A percentile compares a stretch with the other conserved stretches of the same genome.
Conservation (phyloP, 2,113 vertebrate genomes). For the Corythaeola cristata region DNA sequence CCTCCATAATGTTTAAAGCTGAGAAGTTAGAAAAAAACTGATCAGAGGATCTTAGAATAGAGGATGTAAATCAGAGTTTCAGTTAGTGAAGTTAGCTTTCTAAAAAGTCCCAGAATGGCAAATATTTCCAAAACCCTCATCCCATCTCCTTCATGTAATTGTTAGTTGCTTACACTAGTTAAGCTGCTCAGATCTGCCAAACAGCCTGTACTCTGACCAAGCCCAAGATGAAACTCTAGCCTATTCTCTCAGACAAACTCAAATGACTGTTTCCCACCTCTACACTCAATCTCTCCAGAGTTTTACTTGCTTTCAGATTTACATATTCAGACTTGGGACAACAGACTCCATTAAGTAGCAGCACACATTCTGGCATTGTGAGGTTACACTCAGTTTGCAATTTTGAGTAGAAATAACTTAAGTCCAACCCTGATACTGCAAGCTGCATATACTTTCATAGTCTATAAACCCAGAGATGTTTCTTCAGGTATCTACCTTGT, state of each 20-base stretch:
- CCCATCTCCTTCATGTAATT: neutral
- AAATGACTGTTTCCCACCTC: neutral
- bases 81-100: neutral
- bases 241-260: neutral
- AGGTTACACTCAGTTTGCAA: neutral
- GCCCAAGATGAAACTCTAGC: neutral
- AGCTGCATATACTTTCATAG: neutral
- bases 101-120: neutral
- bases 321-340: neutral
- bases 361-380: neutral
- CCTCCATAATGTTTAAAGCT: neutral
- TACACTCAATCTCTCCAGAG: neutral
- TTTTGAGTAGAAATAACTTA: neutral
- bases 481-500: neutral
- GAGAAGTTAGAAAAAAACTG: neutral
- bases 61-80: neutral
- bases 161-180: neutral
- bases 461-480: neutral
- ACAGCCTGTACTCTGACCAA: neutral
- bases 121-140: neutral
- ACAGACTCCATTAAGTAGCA: neutral
- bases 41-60: neutral
- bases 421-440: neutral
- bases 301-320: neutral
- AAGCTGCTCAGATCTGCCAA: neutral